phyloP scores from a whole-genome alignment of 2,113 vertebrate species.

The Paedocypris sp. region DNA sequence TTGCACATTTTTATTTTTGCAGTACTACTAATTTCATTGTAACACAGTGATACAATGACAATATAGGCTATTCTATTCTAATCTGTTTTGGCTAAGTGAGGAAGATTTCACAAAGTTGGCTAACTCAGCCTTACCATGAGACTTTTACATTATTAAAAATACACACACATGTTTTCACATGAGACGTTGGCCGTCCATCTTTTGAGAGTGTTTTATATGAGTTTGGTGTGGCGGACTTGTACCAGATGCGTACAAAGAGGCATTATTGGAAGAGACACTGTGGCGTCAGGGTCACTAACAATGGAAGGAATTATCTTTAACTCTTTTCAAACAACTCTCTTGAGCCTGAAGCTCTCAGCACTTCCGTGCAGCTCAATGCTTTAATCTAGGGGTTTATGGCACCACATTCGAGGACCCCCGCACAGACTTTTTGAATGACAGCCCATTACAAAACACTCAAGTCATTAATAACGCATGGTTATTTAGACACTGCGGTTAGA shows the following conservation, averaged over 20 bases:
- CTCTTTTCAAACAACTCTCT: slow-evolving; percentile 5
- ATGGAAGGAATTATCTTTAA: slow-evolving; percentile 34
- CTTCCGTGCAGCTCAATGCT: not conserved
- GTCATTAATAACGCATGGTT: too few species aligned
- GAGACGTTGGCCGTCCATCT: too few species aligned
- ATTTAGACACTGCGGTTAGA: too few species aligned
- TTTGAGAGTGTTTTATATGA: not conserved
- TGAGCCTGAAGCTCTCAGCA: slow-evolving; percentile 8
- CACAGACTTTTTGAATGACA: not conserved
- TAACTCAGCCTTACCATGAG: too few species aligned
- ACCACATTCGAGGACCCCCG: not conserved
- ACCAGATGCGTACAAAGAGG: slow-evolving; percentile 22
- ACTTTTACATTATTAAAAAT: too few species aligned
- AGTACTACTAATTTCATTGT: too few species aligned
- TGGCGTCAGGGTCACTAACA: slow-evolving; percentile 32
- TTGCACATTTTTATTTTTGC: too few species aligned
- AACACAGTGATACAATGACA: too few species aligned
- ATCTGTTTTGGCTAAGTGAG: too few species aligned
- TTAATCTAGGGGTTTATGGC: not conserved
- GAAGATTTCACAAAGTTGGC: too few species aligned
- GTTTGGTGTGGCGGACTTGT: slow-evolving; percentile 27
- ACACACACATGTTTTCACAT: too few species aligned
- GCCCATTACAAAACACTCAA: not conserved
- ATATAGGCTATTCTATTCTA: too few species aligned
- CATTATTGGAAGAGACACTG: slow-evolving; percentile 27